Evolutionary conservation across 2,113 vertebrate species (phyloP), one percentile per base, ranked within the genome.

Genomic region (Hippocampus mohnikei): DNA sequence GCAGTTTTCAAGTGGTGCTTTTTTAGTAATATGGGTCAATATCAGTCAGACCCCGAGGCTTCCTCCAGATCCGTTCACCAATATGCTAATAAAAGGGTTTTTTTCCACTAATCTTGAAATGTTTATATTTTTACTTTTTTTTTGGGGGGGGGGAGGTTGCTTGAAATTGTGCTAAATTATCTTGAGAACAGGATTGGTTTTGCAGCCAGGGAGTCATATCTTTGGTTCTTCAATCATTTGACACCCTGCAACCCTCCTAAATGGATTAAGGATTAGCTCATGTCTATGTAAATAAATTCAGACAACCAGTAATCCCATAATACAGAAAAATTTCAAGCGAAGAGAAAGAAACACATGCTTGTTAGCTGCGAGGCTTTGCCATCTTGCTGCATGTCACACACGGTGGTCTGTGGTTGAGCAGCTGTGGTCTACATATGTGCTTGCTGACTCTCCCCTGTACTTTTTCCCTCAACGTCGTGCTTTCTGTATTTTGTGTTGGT

Each of bases 271-370:
- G 71, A 81, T 81, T 79, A 79, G 37, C 63, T 65, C 13, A 16
- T 64, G 42, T 64, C 11, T 70, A 67, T 60, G 74, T 48, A 70
- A 65, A 75, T 81, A 81, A 77, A 11, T 52, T 83, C 25, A 83
- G 58, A 66, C 67, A 69, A 50, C 64, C 71, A 70, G 58, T 75
- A 77, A 81, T 76, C 68, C 62, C 42, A 41, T 44, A 59, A 75
- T 68, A 66, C 64, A 66, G 27, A 18, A 70, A 72, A 69, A 77
- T 77, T 37, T 81, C 78, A 77, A 75, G 78, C 70, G 74, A 59
- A 48, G 18, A 40, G 25, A 72, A 65, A 66, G 11, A 63, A 71
- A 63, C 53, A 52, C 33, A 37, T 58, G 64, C 50, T 73, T 68
- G 48, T 70, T 50, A 20, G 33, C 37, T 50, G 21, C 41, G 59